A percentile compares a stretch with the other conserved stretches of the same genome.
These are phyloP conservation scores for Drosophila lowei DNA, from an alignment of 1,140 invertebrate species.

Conservation along the genomic window DNA sequence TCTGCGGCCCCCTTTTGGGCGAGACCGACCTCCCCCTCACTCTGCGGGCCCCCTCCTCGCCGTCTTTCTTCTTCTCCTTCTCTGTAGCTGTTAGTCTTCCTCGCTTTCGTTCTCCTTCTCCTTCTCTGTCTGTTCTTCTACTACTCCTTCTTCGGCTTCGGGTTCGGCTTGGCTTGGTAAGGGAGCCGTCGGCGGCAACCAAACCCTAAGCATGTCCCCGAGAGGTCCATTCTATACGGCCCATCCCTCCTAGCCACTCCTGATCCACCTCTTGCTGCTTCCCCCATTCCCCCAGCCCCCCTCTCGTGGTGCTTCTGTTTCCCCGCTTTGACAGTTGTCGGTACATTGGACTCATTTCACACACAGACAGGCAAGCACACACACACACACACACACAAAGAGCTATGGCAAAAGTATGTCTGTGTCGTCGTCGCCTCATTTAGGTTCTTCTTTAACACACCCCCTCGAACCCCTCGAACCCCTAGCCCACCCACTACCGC, in stretches of 20 bases:
- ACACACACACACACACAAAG: slow-evolving; percentile 31
- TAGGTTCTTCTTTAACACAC: slow-evolving; percentile 59
- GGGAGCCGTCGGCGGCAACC: slow-evolving; percentile 60
- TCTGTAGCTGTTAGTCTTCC: too few species aligned
- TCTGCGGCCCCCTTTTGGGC: slow-evolving; percentile 7
- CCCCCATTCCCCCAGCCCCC: background rate
- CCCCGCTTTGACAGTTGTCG: slow-evolving; percentile 42
- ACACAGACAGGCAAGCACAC: slow-evolving; percentile 52
- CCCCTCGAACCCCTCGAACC: background rate
- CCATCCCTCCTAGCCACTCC: background rate
- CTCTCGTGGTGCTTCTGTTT: slow-evolving; percentile 5
- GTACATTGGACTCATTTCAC: slow-evolving; percentile 76
- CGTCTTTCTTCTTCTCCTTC: background rate
- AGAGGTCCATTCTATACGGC: slow-evolving; percentile 31
- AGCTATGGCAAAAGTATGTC: slow-evolving; percentile 52
- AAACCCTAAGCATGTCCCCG: slow-evolving; percentile 45
- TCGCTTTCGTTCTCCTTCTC: too few species aligned
- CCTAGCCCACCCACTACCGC: background rate
- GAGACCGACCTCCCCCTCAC: background rate
- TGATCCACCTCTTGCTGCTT: background rate
- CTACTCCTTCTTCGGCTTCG: slow-evolving; percentile 2
- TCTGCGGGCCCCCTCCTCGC: background rate
- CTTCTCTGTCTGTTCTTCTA: background rate
- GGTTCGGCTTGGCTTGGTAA: slow-evolving; percentile 12
- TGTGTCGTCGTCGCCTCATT: slow-evolving; percentile 72